Evolutionary conservation across 2,113 vertebrate genomes (phyloP).

Genomic region (Globicephala melas): DNA sequence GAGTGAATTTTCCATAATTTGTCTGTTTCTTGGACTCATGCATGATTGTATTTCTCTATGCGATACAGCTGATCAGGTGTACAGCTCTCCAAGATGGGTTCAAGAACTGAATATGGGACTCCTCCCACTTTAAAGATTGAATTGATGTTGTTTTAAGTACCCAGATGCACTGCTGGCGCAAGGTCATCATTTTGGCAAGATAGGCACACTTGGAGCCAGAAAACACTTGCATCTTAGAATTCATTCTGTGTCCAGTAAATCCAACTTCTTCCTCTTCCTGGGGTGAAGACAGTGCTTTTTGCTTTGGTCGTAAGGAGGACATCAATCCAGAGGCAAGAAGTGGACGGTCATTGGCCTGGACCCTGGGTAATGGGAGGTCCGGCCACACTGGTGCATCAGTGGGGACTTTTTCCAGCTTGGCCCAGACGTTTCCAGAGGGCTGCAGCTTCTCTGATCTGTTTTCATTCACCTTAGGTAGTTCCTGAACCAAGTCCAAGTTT

Average conservation of each 20-base stretch:
- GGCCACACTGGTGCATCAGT: slow-evolving; percentile 86
- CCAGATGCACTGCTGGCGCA: slow-evolving; percentile 93
- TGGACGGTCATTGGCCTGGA: slow-evolving; percentile 90
- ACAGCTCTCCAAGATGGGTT: slow-evolving; percentile 93
- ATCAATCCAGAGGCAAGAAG: slow-evolving; percentile 89
- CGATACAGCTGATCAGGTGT: slow-evolving; percentile 93
- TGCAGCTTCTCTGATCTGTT: slow-evolving; percentile 63
- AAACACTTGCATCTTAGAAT: slow-evolving; percentile 97
- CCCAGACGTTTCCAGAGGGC: neutral
- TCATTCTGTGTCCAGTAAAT: slow-evolving; percentile 91
- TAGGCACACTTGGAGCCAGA: slow-evolving; percentile 93
- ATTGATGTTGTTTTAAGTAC: slow-evolving; percentile 95
- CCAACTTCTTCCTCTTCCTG: slow-evolving; percentile 88
- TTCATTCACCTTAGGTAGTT: slow-evolving; percentile 56
- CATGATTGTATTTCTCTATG: slow-evolving; percentile 94
- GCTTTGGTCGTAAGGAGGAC: slow-evolving; percentile 86
- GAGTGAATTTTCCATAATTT: slow-evolving; percentile 92
- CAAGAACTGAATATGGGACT: slow-evolving; percentile 92
- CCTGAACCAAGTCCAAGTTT: neutral
- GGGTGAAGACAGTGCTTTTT: slow-evolving; percentile 88
- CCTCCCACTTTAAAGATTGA: slow-evolving; percentile 95
- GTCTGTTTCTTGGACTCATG: slow-evolving; percentile 90
- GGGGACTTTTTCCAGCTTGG: slow-evolving; percentile 74
- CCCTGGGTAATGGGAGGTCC: slow-evolving; percentile 88
- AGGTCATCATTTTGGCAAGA: slow-evolving; percentile 94